Conservation (phyloP, 92 coral and sea anemone genomes). For the Porites divaricata region DNA sequence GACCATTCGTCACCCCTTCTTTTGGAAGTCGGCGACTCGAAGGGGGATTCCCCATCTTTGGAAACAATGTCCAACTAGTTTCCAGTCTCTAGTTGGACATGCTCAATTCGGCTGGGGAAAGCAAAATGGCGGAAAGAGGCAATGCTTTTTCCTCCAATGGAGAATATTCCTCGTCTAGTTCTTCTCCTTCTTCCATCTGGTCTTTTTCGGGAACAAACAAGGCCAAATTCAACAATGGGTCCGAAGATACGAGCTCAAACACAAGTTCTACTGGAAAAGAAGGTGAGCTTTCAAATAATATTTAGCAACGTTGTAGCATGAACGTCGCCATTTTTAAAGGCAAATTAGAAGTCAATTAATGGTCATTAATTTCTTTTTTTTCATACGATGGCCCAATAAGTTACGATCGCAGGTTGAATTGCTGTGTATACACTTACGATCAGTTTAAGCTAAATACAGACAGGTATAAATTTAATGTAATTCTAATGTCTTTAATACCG, state of each 20-base stretch:
- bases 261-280: too few species aligned
- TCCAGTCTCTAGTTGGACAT: slow-evolving; percentile 30
- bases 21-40: too few species aligned
- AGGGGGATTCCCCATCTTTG: not conserved
- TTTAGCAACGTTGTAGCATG: too few species aligned
- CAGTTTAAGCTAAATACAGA: too few species aligned
- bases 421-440: too few species aligned
- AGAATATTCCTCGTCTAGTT: slow-evolving; percentile 4
- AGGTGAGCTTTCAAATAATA: too few species aligned
- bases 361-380: not conserved
- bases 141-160: not conserved
- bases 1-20: too few species aligned
- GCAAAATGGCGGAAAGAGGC: slow-evolving; percentile 10
- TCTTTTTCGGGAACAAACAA: slow-evolving; percentile 3
- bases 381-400: not conserved
- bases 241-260: not conserved
- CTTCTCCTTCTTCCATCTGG: slow-evolving; percentile 8
- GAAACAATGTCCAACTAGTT: not conserved
- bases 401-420: not conserved
- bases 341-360: not conserved
- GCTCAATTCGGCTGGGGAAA: not conserved
- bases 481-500: too few species aligned
- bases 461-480: too few species aligned
- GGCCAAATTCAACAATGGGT: not conserved
- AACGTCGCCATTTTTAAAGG: not conserved